Base-by-base conservation (phyloP, 2,113 vertebrate species). In the Eclectus roratus region DNA sequence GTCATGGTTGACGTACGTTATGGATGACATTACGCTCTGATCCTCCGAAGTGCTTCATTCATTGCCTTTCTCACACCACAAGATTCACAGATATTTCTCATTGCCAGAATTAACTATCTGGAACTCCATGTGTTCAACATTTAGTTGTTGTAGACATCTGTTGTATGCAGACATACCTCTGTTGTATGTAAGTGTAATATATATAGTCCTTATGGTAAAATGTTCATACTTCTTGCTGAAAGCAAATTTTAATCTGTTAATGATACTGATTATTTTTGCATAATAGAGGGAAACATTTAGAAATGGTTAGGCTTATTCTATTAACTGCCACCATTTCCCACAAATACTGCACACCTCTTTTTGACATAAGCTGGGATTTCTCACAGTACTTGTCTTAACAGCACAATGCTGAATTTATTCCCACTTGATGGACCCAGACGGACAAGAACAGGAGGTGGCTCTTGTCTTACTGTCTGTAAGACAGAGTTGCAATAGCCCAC, bases 211-310 rank as follows among this genome's bases (percentile, higher is more conserved):
- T 49, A 46, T 1, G 5, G 19, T 82, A 53, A 93, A 93, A 70
- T 27, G 28, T 39, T 80, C 80, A 79, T 47, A 37, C 81, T 81
- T 86, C 78, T 69, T 73, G n/a, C 29, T 50, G 77, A 91, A 95
- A 93, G 60, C 43, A 85, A 69, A 89, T 82, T 80, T 41, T 5
- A 53, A 52, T 80, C 35, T 90, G 46, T 44, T 95, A 41, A 88
- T 53, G 19, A 44, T 68, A 60, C 17, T 77, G 69, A 87, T 93
- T 95, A 69, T 74, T 92, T 93, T 89, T 89, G 60, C 81, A 93
- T 96, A 88, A 89, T 37, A 68, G 55, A 77, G 56, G 21, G 60
- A 78, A 69, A 88, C 72, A 17, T 90, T 58, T 84, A 80, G 70
- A 69, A 94, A 76, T 65, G 3, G 24, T 35, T 58, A 47, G 58